Evolutionary conservation across 2,113 vertebrate genomes (phyloP), one percentile per base, ranked within the genome.

Genomic region (Chelonoidis abingdonii): DNA sequence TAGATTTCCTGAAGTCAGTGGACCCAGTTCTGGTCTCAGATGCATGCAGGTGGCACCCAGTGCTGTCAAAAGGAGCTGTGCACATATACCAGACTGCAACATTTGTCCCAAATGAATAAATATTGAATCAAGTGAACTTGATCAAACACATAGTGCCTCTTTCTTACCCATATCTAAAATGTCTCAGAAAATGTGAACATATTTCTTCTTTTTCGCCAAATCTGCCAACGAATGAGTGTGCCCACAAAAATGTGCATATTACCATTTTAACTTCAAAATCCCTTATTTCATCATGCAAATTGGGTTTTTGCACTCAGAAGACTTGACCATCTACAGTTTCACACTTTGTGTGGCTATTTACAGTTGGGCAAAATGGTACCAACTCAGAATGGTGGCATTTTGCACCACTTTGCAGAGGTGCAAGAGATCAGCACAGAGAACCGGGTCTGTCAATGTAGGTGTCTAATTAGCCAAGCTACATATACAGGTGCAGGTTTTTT

Each of bases 211-310:
- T 5, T 47, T 87, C 35, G 24, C 8, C 54, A 53, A 44, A 9
- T 2, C 5, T 25, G 3, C 0, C 0, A 41, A 49, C 0, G 0
- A 1, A 5, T 44, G 56, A 65, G 62, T 21, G 8, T 21, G 65
- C 35, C 65, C 35, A 69, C 25, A 65, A 69, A n/a, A 38, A 69
- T 69, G 31, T n/a, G 35, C 35, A 69, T 16, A 10, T 69, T 21
- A 21, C 5, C 31, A 65, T 69, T 69, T 69, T n/a, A 69, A 16
- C 35, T 21, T 69, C 65, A 69, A 21, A 69, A 69, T 69, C 65
- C 35, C 8, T 35, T 35, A 69, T 69, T 69, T 69, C 35, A 69
- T 69, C 65, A 69, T 21, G 65, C 35, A 69, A n/a, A 38, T 69
- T 69, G 35, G 17, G 31, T 13, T 69, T 35, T 69, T 69, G 35